Conservation (phyloP, 2,888 invertebrate species). For the Hipparchia semele region DNA sequence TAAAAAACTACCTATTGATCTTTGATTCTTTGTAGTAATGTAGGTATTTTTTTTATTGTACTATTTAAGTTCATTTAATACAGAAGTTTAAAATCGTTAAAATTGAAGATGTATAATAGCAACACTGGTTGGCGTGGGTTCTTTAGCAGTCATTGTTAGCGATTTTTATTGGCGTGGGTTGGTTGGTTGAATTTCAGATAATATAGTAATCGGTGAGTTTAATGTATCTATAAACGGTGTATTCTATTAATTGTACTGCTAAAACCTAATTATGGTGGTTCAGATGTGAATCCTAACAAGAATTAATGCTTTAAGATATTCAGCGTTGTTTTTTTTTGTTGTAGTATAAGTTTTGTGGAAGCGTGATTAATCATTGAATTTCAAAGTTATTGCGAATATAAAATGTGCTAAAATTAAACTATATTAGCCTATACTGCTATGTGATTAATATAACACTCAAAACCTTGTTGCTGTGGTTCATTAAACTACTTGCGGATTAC, state of each 20-base stretch:
- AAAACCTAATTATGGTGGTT: not conserved
- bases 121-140: conserved; percentile 79
- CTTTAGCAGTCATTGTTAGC: conserved; percentile 59
- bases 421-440: not conserved
- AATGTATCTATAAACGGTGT: conserved; percentile 30
- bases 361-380: conserved; percentile 29
- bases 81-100: no score
- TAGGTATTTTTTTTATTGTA: no score
- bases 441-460: not conserved
- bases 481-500: not conserved
- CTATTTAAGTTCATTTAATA: no score
- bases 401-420: conserved; percentile 1
- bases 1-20: no score
- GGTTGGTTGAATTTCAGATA: conserved; percentile 46
- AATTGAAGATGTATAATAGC: conserved; percentile 45
- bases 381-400: conserved; percentile 23
- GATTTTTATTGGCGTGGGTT: conserved; percentile 64
- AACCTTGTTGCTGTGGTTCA: not conserved
- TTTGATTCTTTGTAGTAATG: no score
- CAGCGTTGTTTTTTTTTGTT: conserved; percentile 27
- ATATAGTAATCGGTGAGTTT: conserved; percentile 41
- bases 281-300: not conserved
- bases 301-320: conserved; percentile 27
- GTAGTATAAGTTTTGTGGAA: conserved; percentile 23
- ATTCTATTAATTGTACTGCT: conserved; percentile 23